Percentiles rank a stretch among this genome's conserved stretches.
phyloP scores from a whole-genome alignment of 2,888 invertebrate species.

The Drosophila austrosaltans region DNA sequence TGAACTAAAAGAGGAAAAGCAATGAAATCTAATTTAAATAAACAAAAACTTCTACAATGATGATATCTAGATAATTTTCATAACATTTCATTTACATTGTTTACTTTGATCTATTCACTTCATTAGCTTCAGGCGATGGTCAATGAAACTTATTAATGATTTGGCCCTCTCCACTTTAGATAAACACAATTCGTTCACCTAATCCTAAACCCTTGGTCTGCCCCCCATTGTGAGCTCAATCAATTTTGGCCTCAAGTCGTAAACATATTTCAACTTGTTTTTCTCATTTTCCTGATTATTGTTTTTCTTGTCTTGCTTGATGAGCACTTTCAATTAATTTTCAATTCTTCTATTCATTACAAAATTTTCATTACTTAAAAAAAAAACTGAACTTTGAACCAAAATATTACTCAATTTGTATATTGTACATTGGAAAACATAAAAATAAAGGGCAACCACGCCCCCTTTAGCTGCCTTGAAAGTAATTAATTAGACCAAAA shows the following conservation, averaged over 20 bases:
- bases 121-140: not conserved
- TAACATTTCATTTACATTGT: conserved; percentile 3
- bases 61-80: not conserved
- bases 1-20: not conserved
- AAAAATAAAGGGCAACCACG: conserved; percentile 13
- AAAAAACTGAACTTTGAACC: conserved; percentile 64
- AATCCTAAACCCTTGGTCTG: conserved; percentile 19
- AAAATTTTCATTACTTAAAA: conserved; percentile 25
- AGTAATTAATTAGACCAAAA: conserved; percentile 54
- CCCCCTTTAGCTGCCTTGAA: conserved; percentile 20
- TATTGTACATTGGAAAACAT: conserved; percentile 36
- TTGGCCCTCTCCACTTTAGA: not conserved
- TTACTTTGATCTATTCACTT: not conserved
- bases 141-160: not conserved
- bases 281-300: conserved; percentile 26
- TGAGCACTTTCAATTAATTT: conserved; percentile 57
- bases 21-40: no score
- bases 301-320: conserved; percentile 5
- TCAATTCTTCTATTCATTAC: conserved; percentile 48
- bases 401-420: conserved; percentile 49
- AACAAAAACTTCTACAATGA: not conserved
- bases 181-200: not conserved
- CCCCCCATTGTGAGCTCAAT: conserved; percentile 34
- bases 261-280: conserved; percentile 37
- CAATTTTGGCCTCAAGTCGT: conserved; percentile 8